Base-by-base conservation (phyloP, 1,140 invertebrate species). In the Doryteuthis pealeii region DNA sequence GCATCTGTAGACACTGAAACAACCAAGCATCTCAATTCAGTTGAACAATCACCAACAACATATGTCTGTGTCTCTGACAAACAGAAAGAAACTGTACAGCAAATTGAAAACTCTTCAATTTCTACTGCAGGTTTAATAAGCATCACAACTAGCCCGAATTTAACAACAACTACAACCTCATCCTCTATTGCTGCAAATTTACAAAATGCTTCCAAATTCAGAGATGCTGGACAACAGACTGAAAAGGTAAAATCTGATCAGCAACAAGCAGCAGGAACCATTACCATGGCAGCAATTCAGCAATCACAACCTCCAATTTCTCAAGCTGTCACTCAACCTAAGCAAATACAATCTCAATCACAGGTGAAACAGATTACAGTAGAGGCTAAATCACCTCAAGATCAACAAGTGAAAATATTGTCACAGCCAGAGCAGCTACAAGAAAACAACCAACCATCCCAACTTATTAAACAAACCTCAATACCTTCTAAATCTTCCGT, bases 161-260 rank as follows among this genome's bases (percentile, higher is more conserved):
- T 49, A 22, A 22, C 18, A 22, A 22, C 5, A n/a, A 62, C 54
- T 22, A 62, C 5, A 62, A 15, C 54, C 18, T n/a, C 54, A 62
- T n/a, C 54, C 6, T 62, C 54, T 28, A 62, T 22, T 22, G 10
- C 35, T 40, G 35, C 3, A 40, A 62, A 62, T 68, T 18, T 32
- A 33, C 66, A 68, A 32, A 32, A 18, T 68, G 66, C 22, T 68
- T 68, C 66, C 66, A 68, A 68, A 31, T 33, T 32, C 30, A 68
- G 28, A 31, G 66, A 68, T 68, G 66, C 28, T 68, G 66, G 22
- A 22, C 66, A 68, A 22, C 66, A 68, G 31, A 68, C 66, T 68
- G 66, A 31, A 32, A 68, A 31, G 12, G 6, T 10, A 30, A 26
- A 32, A 30, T 22, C 28, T 30, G 66, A 31, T 8, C 6, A 68